These are phyloP conservation scores for Leptinotarsa haldemani DNA, from an alignment of 2,888 invertebrate species.

Conservation along the genomic window DNA sequence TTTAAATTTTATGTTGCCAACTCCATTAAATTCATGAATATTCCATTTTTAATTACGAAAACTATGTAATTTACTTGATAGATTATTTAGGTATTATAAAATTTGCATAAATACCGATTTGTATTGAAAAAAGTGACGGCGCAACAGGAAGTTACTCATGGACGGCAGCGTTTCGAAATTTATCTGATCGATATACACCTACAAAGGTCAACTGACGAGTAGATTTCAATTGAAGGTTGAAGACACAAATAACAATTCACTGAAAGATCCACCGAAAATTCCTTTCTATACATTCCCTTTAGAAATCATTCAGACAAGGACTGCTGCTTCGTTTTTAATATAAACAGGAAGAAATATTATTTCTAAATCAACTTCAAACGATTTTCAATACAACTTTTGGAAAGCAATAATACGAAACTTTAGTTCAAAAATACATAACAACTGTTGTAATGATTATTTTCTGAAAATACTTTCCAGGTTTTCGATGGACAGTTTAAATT, in stretches of 20 bases:
- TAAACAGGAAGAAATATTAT: no score
- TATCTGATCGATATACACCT: conserved; percentile 30
- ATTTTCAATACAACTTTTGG: no score
- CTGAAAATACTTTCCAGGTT: no score
- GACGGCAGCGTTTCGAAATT: conserved; percentile 30
- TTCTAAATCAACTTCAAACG: no score
- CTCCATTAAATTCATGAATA: conserved; percentile 49
- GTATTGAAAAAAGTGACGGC: conserved; percentile 42
- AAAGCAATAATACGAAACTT: no score
- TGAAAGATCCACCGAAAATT: background rate
- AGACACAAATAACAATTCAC: conserved; percentile 3
- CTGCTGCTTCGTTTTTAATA: no score
- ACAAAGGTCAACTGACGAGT: conserved; percentile 24
- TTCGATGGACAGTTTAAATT: no score
- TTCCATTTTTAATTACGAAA: conserved; percentile 46
- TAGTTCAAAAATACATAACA: no score
- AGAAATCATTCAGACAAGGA: no score
- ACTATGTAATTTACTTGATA: conserved; percentile 47
- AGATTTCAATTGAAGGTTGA: background rate
- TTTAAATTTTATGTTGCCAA: conserved; percentile 45
- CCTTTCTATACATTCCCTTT: no score
- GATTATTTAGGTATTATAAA: conserved; percentile 42
- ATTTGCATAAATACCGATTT: conserved; percentile 45
- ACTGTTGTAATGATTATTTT: no score
- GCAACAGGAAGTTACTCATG: conserved; percentile 40